Evolutionary conservation across 1,140 invertebrate genomes (phyloP), one percentile per base, ranked within the genome.

Genomic region (Macrosteles quadrilineatus): DNA sequence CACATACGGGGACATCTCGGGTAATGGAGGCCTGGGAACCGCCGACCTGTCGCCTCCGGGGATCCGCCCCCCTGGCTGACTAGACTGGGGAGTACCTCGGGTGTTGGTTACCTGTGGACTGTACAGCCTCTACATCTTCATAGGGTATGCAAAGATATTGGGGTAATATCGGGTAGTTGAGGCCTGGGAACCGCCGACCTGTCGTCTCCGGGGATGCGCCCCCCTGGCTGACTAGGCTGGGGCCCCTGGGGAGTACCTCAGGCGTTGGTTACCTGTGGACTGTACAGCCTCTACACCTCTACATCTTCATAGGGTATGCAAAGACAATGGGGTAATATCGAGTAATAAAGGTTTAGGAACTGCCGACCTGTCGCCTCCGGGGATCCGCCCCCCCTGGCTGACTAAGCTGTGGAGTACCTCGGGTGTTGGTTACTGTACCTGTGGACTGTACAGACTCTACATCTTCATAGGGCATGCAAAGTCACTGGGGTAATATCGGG

Each of bases 11-110:
- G 47, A 50, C 47, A 50, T 50, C 47, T 50, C 47, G 47, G 36
- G 47, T 50, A 50, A 50, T 50, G 47, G 47, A n/a, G 47, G 47
- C 47, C 47, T 50, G 47, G 47, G 47, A 50, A 50, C 47, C 47
- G 47, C 47, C 47, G 47, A 50, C 6, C 47, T 50, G 47, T 50
- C 47, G 47, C 47, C 47, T 17, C 47, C 47, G 21, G 14, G 14
- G 14, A 50, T 36, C 47, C 47, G 47, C 47, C 47, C 14, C 47
- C 14, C 14, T 50, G 47, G 47, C 21, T n/a, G n/a, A n/a, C n/a
- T n/a, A n/a, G n/a, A n/a, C 17, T 9, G 36, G 6, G 36, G 17
- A 40, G 6, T 40, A 9, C 6, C 6, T 17, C 36, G 36, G 6
- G 36, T 9, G 36, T 9, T 40, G 17, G 36, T 9, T 40, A 40